Conservation (phyloP, 2,888 invertebrate species). For the Drosophila flavopinicola region DNA sequence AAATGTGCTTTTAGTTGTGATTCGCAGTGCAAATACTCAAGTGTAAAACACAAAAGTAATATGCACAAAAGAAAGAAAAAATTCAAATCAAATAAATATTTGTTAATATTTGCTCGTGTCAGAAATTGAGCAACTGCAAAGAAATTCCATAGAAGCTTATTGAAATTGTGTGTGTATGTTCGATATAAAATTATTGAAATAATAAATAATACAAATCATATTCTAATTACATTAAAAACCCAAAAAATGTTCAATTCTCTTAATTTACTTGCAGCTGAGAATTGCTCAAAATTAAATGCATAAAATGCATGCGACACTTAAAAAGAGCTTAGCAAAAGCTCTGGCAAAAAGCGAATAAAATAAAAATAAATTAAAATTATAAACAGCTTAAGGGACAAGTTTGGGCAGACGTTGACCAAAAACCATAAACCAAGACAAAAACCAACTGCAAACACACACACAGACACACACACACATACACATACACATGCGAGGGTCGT, state of each 20-base stretch:
- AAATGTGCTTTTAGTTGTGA: conserved; percentile 4
- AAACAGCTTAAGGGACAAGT: conserved; percentile 68
- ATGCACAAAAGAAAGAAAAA: not conserved
- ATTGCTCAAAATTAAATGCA: conserved; percentile 23
- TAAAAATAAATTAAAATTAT: conserved; percentile 62
- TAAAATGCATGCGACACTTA: conserved; percentile 27
- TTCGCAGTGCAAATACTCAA: not conserved
- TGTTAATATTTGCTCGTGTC: not conserved
- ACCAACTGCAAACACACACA: conserved; percentile 23
- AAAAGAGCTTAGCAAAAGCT: conserved; percentile 44
- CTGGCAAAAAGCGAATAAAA: conserved; percentile 36
- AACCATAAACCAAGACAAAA: conserved; percentile 74
- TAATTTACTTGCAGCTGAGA: conserved; percentile 25
- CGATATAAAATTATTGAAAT: not conserved
- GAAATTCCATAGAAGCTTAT: too few species aligned
- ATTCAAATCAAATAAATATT: not conserved
- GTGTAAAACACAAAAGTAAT: too few species aligned
- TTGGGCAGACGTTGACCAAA: conserved; percentile 49
- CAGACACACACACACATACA: not conserved
- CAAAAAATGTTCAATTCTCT: not conserved
- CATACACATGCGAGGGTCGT: not conserved
- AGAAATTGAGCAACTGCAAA: too few species aligned
- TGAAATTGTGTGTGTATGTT: too few species aligned
- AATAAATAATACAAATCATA: not conserved
- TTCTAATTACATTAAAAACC: not conserved